These are phyloP conservation scores for Scaptomyza tumidula DNA, from an alignment of 2,888 invertebrate species.

Conservation along the genomic window DNA sequence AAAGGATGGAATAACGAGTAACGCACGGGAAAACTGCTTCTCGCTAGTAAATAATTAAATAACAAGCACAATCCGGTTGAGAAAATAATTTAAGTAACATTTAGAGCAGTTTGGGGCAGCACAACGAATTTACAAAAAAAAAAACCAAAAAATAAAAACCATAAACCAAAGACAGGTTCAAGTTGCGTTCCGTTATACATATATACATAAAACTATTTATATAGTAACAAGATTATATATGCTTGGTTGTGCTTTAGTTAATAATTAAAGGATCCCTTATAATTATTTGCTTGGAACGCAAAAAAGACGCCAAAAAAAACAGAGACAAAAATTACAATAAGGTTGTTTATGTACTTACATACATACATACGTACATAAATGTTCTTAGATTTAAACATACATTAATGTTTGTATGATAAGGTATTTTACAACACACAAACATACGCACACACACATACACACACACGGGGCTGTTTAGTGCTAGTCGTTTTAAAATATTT, in stretches of 20 bases:
- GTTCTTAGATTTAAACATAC: conserved; percentile 34
- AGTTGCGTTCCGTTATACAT: conserved; percentile 26
- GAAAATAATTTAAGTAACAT: not conserved
- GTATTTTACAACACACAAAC: conserved; percentile 35
- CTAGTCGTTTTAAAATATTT: conserved; percentile 63
- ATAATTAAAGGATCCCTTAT: conserved; percentile 1
- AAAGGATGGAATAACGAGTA: not conserved
- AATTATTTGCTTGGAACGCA: too few species aligned
- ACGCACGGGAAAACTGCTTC: not conserved
- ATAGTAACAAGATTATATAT: too few species aligned
- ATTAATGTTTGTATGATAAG: conserved; percentile 14
- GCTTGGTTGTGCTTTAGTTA: not conserved
- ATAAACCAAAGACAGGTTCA: conserved; percentile 4
- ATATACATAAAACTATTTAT: conserved; percentile 1
- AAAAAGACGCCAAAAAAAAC: conserved; percentile 1
- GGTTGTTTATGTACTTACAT: conserved; percentile 68
- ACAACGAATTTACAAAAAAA: conserved; percentile 70
- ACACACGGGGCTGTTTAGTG: conserved; percentile 65
- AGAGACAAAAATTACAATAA: conserved; percentile 52
- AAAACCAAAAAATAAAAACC: not conserved
- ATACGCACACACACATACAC: conserved; percentile 4
- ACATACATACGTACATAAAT: conserved; percentile 30
- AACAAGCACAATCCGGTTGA: too few species aligned
- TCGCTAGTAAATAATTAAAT: not conserved
- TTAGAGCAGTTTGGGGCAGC: conserved; percentile 29